Evolutionary conservation across 2,113 vertebrate genomes (phyloP).

Genomic region (Laticauda laticaudata): DNA sequence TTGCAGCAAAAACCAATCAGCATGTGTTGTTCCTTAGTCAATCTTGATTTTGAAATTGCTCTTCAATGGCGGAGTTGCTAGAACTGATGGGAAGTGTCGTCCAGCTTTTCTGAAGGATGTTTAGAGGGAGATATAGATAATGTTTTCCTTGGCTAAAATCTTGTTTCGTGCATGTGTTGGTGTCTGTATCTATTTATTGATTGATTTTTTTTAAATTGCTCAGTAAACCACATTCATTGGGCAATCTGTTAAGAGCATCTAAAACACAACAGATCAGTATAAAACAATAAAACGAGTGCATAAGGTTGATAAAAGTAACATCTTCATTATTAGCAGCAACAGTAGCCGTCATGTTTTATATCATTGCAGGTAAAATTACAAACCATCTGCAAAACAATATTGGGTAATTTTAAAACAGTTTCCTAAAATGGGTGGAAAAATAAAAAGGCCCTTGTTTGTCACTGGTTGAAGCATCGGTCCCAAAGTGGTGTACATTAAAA

Average conservation of each 20-base stretch:
- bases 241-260: background rate
- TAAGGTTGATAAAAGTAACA: background rate
- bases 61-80: background rate
- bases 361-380: background rate
- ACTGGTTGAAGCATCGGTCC: background rate
- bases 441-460: background rate
- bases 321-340: background rate
- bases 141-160: background rate
- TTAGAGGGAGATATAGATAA: background rate
- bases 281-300: background rate
- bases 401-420: background rate
- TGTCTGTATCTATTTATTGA: background rate
- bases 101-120: background rate
- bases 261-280: background rate
- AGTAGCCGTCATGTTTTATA: background rate
- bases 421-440: background rate
- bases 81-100: background rate
- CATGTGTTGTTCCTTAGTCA: background rate
- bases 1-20: background rate
- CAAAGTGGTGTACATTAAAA: background rate
- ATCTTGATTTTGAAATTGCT: background rate
- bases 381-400: background rate
- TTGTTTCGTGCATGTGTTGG: background rate
- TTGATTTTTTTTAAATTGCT: background rate
- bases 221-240: background rate